A percentile compares a stretch with the other conserved stretches of the same genome.
phyloP scores from a whole-genome alignment of 2,797 vertebrate genomes.

The Smutsia temminckii region DNA sequence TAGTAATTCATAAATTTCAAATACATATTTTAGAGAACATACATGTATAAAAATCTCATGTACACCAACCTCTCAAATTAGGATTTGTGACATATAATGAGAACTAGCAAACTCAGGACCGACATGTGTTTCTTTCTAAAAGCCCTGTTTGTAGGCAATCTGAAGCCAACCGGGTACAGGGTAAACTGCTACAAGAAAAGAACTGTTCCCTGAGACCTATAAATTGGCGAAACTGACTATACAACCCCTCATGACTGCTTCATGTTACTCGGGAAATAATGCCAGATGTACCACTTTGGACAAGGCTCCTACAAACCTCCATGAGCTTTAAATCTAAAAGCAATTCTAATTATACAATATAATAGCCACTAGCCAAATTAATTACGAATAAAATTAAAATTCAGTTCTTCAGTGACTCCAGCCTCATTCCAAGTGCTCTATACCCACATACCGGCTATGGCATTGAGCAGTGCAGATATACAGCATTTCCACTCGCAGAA shows the following conservation, averaged over 20 bases:
- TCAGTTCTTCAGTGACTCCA: not conserved
- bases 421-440: not conserved
- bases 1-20: not conserved
- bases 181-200: not conserved
- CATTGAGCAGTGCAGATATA: not conserved
- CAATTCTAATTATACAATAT: not conserved
- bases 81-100: not conserved
- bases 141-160: not conserved
- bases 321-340: constrained; percentile 6
- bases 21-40: constrained; percentile 9
- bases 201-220: not conserved
- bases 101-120: not conserved
- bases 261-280: constrained; percentile 46
- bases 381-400: constrained; percentile 22
- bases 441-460: not conserved
- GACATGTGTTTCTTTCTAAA: not conserved
- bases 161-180: not conserved
- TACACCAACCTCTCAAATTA: not conserved
- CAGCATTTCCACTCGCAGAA: not conserved
- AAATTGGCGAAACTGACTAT: not conserved
- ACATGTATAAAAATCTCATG: not conserved
- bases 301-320: not conserved
- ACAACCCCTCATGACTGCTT: not conserved
- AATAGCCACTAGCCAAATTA: not conserved
- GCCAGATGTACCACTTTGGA: constrained; percentile 23